These are phyloP conservation scores for Periophthalmus magnuspinnatus DNA, from an alignment of 2,797 vertebrate species.

Conservation along the genomic window DNA sequence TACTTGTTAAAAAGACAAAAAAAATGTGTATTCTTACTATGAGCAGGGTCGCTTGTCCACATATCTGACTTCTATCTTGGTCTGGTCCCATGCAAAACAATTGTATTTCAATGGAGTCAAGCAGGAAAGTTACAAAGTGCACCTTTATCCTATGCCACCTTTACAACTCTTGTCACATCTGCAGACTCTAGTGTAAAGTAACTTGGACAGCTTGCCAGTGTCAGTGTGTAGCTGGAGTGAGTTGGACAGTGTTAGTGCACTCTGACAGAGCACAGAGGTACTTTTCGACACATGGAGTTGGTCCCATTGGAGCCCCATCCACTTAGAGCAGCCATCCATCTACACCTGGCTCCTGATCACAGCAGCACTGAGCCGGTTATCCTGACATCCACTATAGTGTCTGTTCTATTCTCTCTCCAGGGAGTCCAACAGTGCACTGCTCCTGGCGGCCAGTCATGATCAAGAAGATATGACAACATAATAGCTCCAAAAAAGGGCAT, in stretches of 20 bases:
- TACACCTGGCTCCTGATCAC: constrained; percentile 48
- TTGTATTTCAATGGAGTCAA: neutral
- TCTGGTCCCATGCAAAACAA: no score
- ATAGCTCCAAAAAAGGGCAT: constrained; percentile 13
- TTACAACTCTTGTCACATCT: neutral
- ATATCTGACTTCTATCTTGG: no score
- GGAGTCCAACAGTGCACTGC: constrained; percentile 15
- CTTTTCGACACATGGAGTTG: constrained; percentile 42
- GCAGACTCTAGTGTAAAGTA: constrained; percentile 34
- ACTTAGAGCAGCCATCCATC: constrained; percentile 60
- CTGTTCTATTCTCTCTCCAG: constrained; percentile 19
- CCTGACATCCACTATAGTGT: constrained; percentile 42
- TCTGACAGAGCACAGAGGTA: constrained; percentile 50
- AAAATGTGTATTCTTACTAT: no score
- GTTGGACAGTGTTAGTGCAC: constrained; percentile 31
- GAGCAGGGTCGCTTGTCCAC: no score
- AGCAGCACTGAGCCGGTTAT: constrained; percentile 20
- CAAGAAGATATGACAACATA: constrained; percentile 15
- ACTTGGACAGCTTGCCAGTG: constrained; percentile 51
- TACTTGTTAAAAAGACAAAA: no score
- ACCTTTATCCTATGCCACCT: neutral
- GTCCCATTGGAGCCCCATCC: constrained; percentile 49
- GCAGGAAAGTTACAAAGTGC: no score
- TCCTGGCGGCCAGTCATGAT: constrained; percentile 14
- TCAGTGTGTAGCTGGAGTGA: constrained; percentile 38